Evolutionary conservation across 2,797 vertebrate genomes (phyloP).

Genomic region (Enteromius treurensis): DNA sequence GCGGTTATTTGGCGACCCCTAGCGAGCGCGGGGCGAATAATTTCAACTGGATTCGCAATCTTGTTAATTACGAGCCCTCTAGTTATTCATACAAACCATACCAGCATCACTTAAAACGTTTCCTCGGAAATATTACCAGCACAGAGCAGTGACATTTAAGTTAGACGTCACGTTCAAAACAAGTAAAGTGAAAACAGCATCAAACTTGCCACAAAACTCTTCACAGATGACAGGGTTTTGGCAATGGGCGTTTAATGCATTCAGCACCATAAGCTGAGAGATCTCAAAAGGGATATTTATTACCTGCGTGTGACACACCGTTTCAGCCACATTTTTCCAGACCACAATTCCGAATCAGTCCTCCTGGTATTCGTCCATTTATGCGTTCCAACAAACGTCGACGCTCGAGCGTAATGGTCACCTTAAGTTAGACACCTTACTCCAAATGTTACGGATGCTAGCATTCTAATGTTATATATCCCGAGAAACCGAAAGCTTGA

Average conservation of each 20-base stretch:
- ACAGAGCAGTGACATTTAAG: not conserved
- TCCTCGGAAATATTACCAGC: constrained; percentile 1
- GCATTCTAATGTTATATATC: constrained; percentile 75
- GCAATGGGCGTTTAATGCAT: constrained; percentile 31
- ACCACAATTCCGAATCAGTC: constrained; percentile 77
- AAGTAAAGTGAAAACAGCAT: not conserved
- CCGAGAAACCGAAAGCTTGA: constrained; percentile 67
- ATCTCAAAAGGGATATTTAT: constrained; percentile 56
- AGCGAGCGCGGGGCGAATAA: constrained; percentile 65
- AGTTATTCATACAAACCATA: constrained; percentile 28
- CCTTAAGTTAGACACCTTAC: constrained; percentile 78
- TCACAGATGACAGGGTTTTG: constrained; percentile 23
- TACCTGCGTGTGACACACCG: constrained; percentile 82
- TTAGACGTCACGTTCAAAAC: not conserved
- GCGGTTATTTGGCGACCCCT: constrained; percentile 78
- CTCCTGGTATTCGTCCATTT: constrained; percentile 79
- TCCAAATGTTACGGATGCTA: constrained; percentile 75
- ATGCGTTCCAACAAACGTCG: constrained; percentile 75
- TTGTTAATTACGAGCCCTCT: not conserved
- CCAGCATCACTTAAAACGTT: constrained; percentile 14
- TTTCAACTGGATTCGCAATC: constrained; percentile 44
- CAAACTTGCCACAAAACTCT: constrained; percentile 42
- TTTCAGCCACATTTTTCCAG: constrained; percentile 83
- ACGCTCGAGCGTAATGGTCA: constrained; percentile 62
- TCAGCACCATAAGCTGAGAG: not conserved